Evolutionary conservation across 92 coral and sea anemone species (phyloP).

Genomic region (Galaxea fascicularis): DNA sequence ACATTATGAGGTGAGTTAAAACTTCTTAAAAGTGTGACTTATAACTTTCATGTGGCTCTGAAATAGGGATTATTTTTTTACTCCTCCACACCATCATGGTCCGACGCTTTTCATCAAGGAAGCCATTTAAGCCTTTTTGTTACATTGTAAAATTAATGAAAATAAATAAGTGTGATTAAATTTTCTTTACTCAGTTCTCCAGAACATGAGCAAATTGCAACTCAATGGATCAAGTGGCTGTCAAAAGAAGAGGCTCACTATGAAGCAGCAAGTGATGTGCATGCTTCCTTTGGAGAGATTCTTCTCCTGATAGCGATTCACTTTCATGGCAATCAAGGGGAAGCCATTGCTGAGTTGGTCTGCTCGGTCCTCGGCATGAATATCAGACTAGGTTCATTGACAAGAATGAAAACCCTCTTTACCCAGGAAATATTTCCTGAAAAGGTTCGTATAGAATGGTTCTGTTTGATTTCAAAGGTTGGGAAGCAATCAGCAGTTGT

Average conservation of each 20-base stretch:
- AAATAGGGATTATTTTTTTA: no score
- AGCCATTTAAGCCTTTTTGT: background rate
- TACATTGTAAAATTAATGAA: background rate
- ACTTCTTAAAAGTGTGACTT: no score
- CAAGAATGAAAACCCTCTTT: conserved; percentile 86
- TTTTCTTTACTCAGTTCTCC: conserved; percentile 68
- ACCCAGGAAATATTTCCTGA: conserved; percentile 97
- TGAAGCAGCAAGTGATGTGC: conserved; percentile 91
- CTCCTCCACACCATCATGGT: no score
- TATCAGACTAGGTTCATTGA: conserved; percentile 83
- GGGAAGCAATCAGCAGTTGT: background rate
- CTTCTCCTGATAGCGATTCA: conserved; percentile 92
- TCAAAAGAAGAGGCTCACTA: conserved; percentile 91
- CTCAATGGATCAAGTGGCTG: conserved; percentile 88
- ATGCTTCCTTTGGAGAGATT: conserved; percentile 96
- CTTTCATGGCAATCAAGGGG: conserved; percentile 95
- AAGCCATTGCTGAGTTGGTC: conserved; percentile 91
- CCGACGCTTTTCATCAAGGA: no score
- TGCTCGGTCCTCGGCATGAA: conserved; percentile 92
- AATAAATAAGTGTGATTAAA: no score
- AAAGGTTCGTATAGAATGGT: conserved; percentile 63
- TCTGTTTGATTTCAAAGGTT: background rate
- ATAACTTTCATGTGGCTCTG: no score
- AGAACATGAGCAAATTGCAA: conserved; percentile 85
- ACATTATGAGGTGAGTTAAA: conserved; percentile 72